Base-by-base conservation (phyloP, 2,888 invertebrate genomes). In the Opisthograptis luteolata region DNA sequence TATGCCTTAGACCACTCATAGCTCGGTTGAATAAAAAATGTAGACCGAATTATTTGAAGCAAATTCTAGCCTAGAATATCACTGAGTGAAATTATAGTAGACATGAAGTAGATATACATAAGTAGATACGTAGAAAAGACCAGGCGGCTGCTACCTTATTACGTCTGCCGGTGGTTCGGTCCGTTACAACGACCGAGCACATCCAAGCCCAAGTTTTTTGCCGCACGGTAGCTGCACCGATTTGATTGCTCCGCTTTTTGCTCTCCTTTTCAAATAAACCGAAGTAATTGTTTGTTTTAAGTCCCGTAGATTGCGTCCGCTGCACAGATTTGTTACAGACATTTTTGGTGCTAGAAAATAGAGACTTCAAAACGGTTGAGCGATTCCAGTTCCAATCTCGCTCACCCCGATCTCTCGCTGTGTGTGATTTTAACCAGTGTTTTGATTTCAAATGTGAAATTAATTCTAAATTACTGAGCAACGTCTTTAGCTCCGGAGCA, bases 241-340 rank as follows among this genome's bases (percentile, higher is more conserved):
- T 87, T 87, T 85, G 84, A 87, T 86, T 88, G 87, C 87, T 81
- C 74, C 64, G 68, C 72, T 84, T 89, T 88, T 89, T 89, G 88
- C 81, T 79, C 76, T 79, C 73, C 79, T 84, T 84, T 83, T 81
- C 84, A 86, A 89, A 88, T 84, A 88, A 87, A 87, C 81, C 82
- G 68, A 81, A 86, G 87, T 88, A 89, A 90, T 89, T 89, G 89
- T 90, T 90, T 90, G 90, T 89, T 90, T 87, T 89, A 89, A 84
- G 79, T 74, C 79, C 73, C 76, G 79, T 81, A 83, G 85, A 84
- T 87, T 84, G 84, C 81, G 79, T 84, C 80, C 81, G 81, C 81
- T 71, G 77, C 69, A 76, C 79, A 76, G 79, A 85, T 88, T 87
- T 81, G 86, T 84, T 81, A 85, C 85, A 82, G 82, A 81, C 71